Evolutionary conservation across 2,888 invertebrate genomes (phyloP).

Genomic region (Protodeltote pygarga): DNA sequence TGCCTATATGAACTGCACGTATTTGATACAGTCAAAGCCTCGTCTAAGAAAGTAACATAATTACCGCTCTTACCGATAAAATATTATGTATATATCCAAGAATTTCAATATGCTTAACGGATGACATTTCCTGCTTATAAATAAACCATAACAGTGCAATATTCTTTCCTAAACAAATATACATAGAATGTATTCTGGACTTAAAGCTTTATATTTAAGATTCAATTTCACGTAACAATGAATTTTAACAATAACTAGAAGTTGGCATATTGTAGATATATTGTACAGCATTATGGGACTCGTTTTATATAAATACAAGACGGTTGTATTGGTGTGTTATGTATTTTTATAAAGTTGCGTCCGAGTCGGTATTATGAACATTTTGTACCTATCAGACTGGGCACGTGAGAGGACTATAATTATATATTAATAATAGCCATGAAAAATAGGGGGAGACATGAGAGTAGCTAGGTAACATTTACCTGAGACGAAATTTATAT

Average conservation of each 20-base stretch:
- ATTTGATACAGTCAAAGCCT: too few species aligned
- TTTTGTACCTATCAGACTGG: constrained; percentile 75
- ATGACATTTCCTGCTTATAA: constrained; percentile 30
- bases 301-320: constrained; percentile 45
- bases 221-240: constrained; percentile 61
- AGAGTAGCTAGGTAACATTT: constrained; percentile 85
- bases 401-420: constrained; percentile 81
- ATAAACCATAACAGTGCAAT: constrained; percentile 44
- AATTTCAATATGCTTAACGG: constrained; percentile 40
- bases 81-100: constrained; percentile 15
- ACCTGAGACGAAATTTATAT: constrained; percentile 86
- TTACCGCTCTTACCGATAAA: constrained; percentile 30
- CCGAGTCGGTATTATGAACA: constrained; percentile 58
- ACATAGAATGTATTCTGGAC: constrained; percentile 45
- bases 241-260: constrained; percentile 60
- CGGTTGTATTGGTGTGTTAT: constrained; percentile 38
- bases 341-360: constrained; percentile 47
- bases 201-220: constrained; percentile 36
- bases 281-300: constrained; percentile 71
- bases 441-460: constrained; percentile 69
- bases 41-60: constrained; percentile 9
- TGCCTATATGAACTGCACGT: too few species aligned
- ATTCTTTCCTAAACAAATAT: constrained; percentile 36
- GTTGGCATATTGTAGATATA: constrained; percentile 74
- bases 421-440: constrained; percentile 77